Evolutionary conservation across 2,113 vertebrate genomes (phyloP).

Genomic region (Thunnus thynnus): DNA sequence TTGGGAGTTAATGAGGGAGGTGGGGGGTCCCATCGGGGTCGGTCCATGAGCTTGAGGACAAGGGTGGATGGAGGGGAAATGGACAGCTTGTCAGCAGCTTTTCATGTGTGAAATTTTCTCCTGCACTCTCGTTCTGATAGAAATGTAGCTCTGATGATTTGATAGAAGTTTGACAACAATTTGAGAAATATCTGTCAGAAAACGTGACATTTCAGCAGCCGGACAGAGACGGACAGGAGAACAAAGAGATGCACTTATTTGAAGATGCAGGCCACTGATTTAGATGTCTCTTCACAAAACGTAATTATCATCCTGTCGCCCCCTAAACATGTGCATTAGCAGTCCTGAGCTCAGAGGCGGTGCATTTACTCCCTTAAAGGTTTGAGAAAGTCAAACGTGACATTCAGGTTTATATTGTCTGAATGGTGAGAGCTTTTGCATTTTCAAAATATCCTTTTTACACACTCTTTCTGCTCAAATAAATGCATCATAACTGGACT

Average conservation of each 20-base stretch:
- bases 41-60: constrained; percentile 27
- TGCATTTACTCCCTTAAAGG: background rate
- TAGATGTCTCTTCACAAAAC: background rate
- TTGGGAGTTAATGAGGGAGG: constrained; percentile 52
- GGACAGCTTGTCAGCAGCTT: constrained; percentile 54
- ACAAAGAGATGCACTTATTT: background rate
- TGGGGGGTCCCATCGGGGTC: constrained; percentile 2
- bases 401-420: background rate
- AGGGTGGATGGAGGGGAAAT: constrained; percentile 32
- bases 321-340: background rate
- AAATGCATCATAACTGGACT: background rate
- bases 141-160: constrained; percentile 8
- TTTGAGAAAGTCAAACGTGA: background rate
- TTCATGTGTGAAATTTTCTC: constrained; percentile 46
- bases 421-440: background rate
- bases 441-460: background rate
- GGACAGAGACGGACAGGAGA: constrained; percentile 2
- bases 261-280: background rate
- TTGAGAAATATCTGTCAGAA: constrained; percentile 9
- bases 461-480: background rate
- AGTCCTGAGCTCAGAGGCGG: background rate
- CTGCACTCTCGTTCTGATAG: constrained; percentile 1
- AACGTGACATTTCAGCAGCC: background rate
- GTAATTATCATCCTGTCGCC: background rate
- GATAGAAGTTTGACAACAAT: constrained; percentile 16